These are phyloP conservation scores for Huso huso DNA, from an alignment of 2,797 vertebrate genomes.

Conservation along the genomic window DNA sequence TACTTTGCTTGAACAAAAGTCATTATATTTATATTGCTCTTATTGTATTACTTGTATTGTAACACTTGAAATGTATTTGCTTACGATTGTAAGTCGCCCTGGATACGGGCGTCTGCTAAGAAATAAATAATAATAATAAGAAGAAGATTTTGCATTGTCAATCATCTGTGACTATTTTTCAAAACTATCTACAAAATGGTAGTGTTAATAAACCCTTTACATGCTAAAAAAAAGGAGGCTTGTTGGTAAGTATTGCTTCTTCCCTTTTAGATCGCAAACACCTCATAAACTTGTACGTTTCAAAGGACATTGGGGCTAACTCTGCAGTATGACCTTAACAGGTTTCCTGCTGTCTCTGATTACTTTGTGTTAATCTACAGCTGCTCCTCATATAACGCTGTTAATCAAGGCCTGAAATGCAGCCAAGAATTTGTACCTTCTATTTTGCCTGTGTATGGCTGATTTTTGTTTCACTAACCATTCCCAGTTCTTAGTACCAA, in stretches of 20 bases:
- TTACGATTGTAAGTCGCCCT: too few relatives aligned
- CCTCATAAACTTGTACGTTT: conserved; percentile 30
- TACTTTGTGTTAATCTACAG: conserved; percentile 19
- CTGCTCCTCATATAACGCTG: conserved; percentile 23
- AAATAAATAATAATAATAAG: too few relatives aligned
- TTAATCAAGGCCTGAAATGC: conserved; percentile 19
- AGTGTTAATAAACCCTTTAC: not conserved
- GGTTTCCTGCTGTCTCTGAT: conserved; percentile 25
- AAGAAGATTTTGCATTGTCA: too few relatives aligned
- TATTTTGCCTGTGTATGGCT: conserved; percentile 8
- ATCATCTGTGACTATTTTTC: too few relatives aligned
- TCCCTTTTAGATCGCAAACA: conserved; percentile 14
- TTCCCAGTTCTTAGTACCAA: conserved; percentile 20
- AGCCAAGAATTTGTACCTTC: conserved; percentile 20
- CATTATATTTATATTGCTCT: too few relatives aligned
- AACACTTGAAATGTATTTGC: too few relatives aligned
- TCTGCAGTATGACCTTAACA: conserved; percentile 23
- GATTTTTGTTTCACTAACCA: conserved; percentile 22
- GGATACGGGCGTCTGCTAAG: too few relatives aligned
- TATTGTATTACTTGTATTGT: too few relatives aligned
- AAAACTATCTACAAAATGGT: too few relatives aligned
- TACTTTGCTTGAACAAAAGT: too few relatives aligned
- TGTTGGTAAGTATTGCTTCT: not conserved
- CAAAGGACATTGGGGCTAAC: conserved; percentile 19
- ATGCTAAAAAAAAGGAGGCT: not conserved